These are phyloP conservation scores for Notolepis coatsorum DNA, from an alignment of 2,797 vertebrate genomes.

Conservation along the genomic window DNA sequence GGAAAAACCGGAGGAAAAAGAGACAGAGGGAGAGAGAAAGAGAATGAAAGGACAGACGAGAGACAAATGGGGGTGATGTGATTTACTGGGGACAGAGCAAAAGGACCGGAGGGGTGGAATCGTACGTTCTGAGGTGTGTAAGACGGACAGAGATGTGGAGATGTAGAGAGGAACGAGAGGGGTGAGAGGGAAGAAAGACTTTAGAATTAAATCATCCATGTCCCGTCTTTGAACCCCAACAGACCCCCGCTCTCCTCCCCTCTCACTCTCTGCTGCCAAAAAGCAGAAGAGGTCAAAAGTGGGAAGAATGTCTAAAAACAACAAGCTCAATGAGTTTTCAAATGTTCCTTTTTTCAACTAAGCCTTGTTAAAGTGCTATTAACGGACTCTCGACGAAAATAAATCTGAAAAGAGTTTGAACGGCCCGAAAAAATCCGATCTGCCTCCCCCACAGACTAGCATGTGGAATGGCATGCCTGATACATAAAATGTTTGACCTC, in stretches of 20 bases:
- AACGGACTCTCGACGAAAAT: conserved; percentile 76
- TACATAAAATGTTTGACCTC: conserved; percentile 42
- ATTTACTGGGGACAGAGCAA: neutral
- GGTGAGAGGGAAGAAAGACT: conserved; percentile 46
- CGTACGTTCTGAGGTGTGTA: conserved; percentile 43
- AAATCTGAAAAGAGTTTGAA: conserved; percentile 65
- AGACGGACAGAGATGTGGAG: conserved; percentile 13
- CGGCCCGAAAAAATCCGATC: conserved; percentile 62
- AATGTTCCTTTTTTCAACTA: conserved; percentile 53
- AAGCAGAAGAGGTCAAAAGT: conserved; percentile 64
- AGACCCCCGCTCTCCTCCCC: conserved; percentile 16
- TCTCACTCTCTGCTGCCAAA: conserved; percentile 43
- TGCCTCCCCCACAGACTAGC: conserved; percentile 43
- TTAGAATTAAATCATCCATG: conserved; percentile 49
- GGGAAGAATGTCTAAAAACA: conserved; percentile 76
- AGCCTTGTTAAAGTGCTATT: conserved; percentile 74
- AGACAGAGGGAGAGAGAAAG: neutral
- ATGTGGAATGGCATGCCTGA: conserved; percentile 45
- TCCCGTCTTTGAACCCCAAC: conserved; percentile 30
- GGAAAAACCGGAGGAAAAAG: conserved; percentile 57
- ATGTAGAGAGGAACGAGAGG: conserved; percentile 32
- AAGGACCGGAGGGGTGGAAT: neutral
- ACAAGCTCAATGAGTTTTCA: conserved; percentile 50
- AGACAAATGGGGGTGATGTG: neutral
- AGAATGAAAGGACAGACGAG: neutral